Conservation (phyloP, 2,797 vertebrate genomes). For the Cossypha polioptera region DNA sequence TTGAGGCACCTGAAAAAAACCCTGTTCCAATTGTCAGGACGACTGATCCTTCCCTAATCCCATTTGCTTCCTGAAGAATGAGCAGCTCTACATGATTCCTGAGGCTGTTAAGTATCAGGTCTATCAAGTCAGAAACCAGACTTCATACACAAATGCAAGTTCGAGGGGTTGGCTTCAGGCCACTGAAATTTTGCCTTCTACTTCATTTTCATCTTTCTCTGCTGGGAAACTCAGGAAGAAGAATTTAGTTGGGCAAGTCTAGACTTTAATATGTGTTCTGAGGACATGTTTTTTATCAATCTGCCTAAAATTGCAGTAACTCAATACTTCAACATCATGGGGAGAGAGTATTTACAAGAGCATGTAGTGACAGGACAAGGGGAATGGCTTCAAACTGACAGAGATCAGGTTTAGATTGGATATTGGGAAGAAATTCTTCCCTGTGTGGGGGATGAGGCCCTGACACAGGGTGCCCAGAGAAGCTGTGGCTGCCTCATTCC, state of each 20-base stretch:
- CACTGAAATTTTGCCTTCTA: not conserved
- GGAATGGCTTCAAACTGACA: not conserved
- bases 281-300: not conserved
- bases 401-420: not conserved
- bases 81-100: not conserved
- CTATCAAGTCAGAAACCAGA: not conserved
- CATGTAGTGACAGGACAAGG: not conserved
- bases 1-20: not conserved
- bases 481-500: not conserved
- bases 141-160: not conserved
- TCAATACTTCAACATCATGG: not conserved
- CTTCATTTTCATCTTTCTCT: not conserved
- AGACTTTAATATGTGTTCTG: not conserved
- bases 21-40: not conserved
- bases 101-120: not conserved
- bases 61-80: slow-evolving; percentile 2
- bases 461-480: not conserved
- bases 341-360: not conserved
- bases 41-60: slow-evolving; percentile 34
- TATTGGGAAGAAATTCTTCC: not conserved
- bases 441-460: fast-evolving
- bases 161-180: not conserved
- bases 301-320: not conserved
- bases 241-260: not conserved
- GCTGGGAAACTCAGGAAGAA: not conserved